Evolutionary conservation across 2,797 vertebrate species (phyloP).

Genomic region (Eutrigla gurnardus): DNA sequence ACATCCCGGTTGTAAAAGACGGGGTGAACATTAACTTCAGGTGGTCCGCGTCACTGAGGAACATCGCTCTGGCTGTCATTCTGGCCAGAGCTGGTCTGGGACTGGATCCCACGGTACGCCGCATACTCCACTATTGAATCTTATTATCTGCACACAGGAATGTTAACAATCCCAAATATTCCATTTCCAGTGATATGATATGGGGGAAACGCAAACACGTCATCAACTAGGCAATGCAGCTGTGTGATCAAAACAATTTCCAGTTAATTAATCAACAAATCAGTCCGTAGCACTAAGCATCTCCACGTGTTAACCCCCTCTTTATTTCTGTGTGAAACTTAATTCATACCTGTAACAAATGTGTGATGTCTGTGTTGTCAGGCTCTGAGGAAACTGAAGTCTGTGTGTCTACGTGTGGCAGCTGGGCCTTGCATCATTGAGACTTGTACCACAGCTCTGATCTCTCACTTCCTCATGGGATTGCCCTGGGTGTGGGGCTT

Average conservation of each 20-base stretch:
- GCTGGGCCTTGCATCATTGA: conserved; percentile 89
- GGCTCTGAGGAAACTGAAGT: conserved; percentile 93
- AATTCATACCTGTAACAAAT: neutral
- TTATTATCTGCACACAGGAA: neutral
- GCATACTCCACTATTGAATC: neutral
- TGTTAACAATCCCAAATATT: neutral
- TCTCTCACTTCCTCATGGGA: conserved; percentile 89
- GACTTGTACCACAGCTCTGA: conserved; percentile 85
- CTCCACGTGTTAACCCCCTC: neutral
- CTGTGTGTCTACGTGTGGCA: conserved; percentile 90
- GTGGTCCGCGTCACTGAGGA: conserved; percentile 93
- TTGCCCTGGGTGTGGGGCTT: conserved; percentile 96
- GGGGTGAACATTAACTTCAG: conserved; percentile 83
- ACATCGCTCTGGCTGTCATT: conserved; percentile 93
- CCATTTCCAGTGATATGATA: neutral
- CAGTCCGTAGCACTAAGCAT: neutral
- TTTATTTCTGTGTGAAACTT: neutral
- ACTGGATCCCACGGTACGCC: conserved; percentile 89
- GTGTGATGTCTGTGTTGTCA: conserved; percentile 60
- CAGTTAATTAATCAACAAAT: neutral
- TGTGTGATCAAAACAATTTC: neutral
- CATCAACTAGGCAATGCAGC: neutral
- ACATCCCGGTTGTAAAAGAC: conserved; percentile 86
- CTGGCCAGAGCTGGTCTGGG: conserved; percentile 93
- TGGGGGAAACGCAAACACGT: neutral